Base-by-base conservation (phyloP, 2,797 vertebrate species). In the Phylloscopus collybita region DNA sequence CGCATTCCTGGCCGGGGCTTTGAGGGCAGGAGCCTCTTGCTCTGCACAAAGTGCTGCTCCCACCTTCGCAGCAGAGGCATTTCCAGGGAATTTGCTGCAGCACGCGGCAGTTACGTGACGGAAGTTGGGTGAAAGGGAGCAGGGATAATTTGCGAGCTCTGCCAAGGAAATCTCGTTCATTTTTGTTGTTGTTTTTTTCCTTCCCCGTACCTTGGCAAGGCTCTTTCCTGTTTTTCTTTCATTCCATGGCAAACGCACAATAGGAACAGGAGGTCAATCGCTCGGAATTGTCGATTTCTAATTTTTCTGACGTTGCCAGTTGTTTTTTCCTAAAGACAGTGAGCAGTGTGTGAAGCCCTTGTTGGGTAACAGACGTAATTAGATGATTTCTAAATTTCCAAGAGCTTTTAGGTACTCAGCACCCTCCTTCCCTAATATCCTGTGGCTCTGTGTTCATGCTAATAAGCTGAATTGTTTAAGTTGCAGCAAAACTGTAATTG, bases 161-260 rank as follows among this genome's bases (percentile, higher is more conserved):
- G 92, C 93, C 90, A 97, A 38, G 44, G 74, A 94, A 92, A 78
- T 80, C 72, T 40, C 22, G 13, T 70, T 86, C 73, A 14, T 70
- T 88, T 92, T 70, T 92, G 76, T 59, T 78, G 86, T 26, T 92
- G 40, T 17, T 64, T 25, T 78, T 78, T 90, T 59, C 5, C 36
- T 42, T 94, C 36, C 65, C 56, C 23, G 1, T 82, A 88, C 88
- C 60, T 88, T 97, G 95, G 94, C 95, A 96, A 90, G 83, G 11
- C 49, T 81, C 64, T 9, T 88, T 94, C 94, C 83, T 97, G 95
- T 94, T 97, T 96, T 96, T 90, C 88, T 73, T 88, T 53, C 67
- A n/a, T n/a, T 71, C n/a, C 42, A 7, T 82, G 86, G 90, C 90
- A 89, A 91, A 76, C 2, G 22, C 71, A 93, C 65, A 64, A 71